A percentile compares a stretch with the other conserved stretches of the same genome.
phyloP scores from a whole-genome alignment of 2,113 vertebrate genomes.

The Pardalotus punctatus region DNA sequence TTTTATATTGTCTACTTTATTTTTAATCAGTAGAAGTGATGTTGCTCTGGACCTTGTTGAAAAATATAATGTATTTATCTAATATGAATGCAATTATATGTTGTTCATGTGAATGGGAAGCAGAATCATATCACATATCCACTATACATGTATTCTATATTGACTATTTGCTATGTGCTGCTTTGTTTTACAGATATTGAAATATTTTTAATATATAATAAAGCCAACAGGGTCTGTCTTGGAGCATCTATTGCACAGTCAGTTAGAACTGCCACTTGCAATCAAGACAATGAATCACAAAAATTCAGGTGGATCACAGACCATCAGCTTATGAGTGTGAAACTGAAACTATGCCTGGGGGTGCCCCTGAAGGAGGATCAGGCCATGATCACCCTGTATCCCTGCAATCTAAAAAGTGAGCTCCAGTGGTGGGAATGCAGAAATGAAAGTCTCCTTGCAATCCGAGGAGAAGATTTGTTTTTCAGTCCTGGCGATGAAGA shows the following conservation, averaged over 20 bases:
- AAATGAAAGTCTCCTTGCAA: slow-evolving; percentile 87
- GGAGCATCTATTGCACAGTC: slow-evolving; percentile 55
- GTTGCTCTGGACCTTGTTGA: neutral
- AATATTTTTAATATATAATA: slow-evolving; percentile 85
- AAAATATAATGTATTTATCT: neutral
- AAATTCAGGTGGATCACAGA: slow-evolving; percentile 89
- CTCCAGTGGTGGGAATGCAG: slow-evolving; percentile 91
- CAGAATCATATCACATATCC: neutral
- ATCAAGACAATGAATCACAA: slow-evolving; percentile 74
- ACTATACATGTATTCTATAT: neutral
- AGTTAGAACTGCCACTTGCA: slow-evolving; percentile 71
- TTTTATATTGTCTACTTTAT: neutral
- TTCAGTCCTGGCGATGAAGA: slow-evolving; percentile 85
- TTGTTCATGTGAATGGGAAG: neutral
- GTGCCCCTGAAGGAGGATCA: slow-evolving; percentile 74
- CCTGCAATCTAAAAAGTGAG: slow-evolving; percentile 77
- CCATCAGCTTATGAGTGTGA: slow-evolving; percentile 83
- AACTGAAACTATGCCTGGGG: slow-evolving; percentile 82
- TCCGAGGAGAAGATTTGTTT: slow-evolving; percentile 77
- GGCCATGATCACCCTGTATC: slow-evolving; percentile 73
- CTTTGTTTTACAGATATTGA: slow-evolving; percentile 72
- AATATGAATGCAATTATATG: neutral
- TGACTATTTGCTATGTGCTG: neutral
- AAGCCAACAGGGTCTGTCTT: slow-evolving; percentile 82
- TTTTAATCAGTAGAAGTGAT: neutral